phyloP scores from a whole-genome alignment of 1,140 invertebrate genomes.

The Andricus grossulariae region DNA sequence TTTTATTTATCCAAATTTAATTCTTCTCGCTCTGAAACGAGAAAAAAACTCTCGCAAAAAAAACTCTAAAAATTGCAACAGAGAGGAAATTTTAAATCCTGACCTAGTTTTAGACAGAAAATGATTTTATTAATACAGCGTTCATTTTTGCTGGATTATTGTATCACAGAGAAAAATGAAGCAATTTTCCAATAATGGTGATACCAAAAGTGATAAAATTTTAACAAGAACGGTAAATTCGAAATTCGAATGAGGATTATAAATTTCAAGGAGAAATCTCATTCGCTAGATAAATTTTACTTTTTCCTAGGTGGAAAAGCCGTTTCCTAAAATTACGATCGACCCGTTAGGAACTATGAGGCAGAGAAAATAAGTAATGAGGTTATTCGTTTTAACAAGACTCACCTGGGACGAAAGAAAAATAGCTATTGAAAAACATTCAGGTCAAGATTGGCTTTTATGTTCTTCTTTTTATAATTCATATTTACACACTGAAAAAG shows the following conservation, averaged over 20 bases:
- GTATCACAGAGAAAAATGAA: too few relatives aligned
- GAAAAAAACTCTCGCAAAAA: neutral
- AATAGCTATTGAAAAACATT: slow-evolving; percentile 10
- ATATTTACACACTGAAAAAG: neutral
- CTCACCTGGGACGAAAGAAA: slow-evolving; percentile 3
- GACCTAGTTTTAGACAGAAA: neutral
- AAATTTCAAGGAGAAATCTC: neutral
- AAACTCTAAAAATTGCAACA: neutral
- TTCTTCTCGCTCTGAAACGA: neutral
- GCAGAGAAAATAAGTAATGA: slow-evolving; percentile 10
- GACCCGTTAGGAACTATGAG: neutral
- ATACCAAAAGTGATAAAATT: neutral
- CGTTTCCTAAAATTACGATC: neutral
- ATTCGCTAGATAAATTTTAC: neutral
- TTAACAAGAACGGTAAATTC: neutral
- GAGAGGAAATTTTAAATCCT: neutral
- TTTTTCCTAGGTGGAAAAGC: slow-evolving; percentile 1
- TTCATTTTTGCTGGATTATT: too few relatives aligned
- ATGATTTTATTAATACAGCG: too few relatives aligned
- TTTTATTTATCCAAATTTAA: neutral
- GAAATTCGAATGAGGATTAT: neutral
- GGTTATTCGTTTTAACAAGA: slow-evolving; percentile 18
- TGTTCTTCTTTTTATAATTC: neutral
- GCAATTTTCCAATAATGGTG: too few relatives aligned
- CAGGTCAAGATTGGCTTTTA: neutral